Evolutionary conservation across 2,113 vertebrate species (phyloP).

Genomic region (Gobiocypris rarus): DNA sequence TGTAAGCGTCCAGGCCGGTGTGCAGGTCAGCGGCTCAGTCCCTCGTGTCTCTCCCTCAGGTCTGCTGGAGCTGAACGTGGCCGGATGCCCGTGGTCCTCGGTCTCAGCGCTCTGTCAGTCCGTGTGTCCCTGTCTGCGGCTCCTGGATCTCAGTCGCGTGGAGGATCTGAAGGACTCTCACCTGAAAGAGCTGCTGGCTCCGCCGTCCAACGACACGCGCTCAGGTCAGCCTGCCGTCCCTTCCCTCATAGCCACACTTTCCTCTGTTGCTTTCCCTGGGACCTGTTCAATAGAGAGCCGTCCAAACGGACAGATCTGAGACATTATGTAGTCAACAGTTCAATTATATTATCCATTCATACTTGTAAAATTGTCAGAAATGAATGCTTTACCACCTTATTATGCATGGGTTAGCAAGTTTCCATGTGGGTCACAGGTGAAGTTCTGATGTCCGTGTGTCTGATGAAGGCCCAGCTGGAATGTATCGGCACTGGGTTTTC

Average conservation of each 20-base stretch:
- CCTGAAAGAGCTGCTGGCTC: conserved; percentile 85
- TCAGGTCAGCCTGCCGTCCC: conserved; percentile 72
- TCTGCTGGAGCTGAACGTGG: conserved; percentile 85
- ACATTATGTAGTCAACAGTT: no score
- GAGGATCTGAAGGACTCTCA: conserved; percentile 91
- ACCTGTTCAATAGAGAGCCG: no score
- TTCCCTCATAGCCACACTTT: background rate
- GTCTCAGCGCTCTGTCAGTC: conserved; percentile 89
- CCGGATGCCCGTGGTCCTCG: conserved; percentile 83
- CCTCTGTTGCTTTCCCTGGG: background rate
- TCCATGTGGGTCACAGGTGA: no score
- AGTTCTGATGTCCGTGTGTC: no score
- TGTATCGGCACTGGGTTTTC: no score
- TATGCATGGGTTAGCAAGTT: no score
- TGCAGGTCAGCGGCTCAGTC: no score
- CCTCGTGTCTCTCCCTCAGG: conserved; percentile 67
- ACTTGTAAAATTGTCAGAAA: no score
- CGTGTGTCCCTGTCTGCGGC: conserved; percentile 83
- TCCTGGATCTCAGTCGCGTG: conserved; percentile 87
- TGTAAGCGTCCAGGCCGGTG: no score
- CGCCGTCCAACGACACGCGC: conserved; percentile 80
- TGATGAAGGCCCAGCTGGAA: no score
- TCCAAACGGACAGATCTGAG: background rate
- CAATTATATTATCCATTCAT: no score
- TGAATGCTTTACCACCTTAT: no score